Evolutionary conservation across 1,140 invertebrate species (phyloP), one percentile per base, ranked within the genome.

Genomic region (Paramacrobiotus metropolitanus): DNA sequence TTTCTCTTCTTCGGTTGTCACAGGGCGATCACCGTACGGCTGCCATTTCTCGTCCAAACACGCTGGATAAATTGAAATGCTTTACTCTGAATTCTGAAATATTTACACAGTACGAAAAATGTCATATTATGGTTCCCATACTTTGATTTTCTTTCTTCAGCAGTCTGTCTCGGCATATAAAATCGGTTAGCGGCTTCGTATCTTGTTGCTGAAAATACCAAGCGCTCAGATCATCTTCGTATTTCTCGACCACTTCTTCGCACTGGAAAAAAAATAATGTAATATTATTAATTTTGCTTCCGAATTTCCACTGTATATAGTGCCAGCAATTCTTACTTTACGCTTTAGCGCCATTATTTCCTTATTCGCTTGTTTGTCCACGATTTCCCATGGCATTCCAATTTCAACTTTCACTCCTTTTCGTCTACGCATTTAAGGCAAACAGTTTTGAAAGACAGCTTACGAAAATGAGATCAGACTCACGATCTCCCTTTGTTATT

Each of bases 121-220:
- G n/a, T n/a, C n/a, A n/a, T n/a, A n/a, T n/a, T n/a, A n/a, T n/a
- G n/a, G 24, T 15, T 20, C 4, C 15, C 48, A 9, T 55, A 55
- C 48, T 20, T 0, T 55, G 48, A 55, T 55, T 24, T 55, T 55
- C 24, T 4, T 24, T 24, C 24, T 55, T 55, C 15, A 55, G 24
- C 4, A 55, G 4, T 9, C 4, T 55, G 4, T 55, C 28, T 4
- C 48, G 48, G 48, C 48, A 55, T 9, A 55, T 20, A 24, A 20
- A 55, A 24, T 55, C 48, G 15, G 28, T 4, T 24, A 55, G 28
- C 4, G 48, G 48, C 24, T 55, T 4, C n/a, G n/a, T n/a, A 9
- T 55, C 48, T 24, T 55, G 48, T 15, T 55, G 48, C 24, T 55
- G 48, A 55, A 55, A 55, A 24, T 55, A 55, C 48, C 48, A 55